A percentile compares a stretch with the other conserved stretches of the same genome.
These are phyloP conservation scores for Xanthia icteritia DNA, from an alignment of 2,888 invertebrate genomes.

Conservation along the genomic window DNA sequence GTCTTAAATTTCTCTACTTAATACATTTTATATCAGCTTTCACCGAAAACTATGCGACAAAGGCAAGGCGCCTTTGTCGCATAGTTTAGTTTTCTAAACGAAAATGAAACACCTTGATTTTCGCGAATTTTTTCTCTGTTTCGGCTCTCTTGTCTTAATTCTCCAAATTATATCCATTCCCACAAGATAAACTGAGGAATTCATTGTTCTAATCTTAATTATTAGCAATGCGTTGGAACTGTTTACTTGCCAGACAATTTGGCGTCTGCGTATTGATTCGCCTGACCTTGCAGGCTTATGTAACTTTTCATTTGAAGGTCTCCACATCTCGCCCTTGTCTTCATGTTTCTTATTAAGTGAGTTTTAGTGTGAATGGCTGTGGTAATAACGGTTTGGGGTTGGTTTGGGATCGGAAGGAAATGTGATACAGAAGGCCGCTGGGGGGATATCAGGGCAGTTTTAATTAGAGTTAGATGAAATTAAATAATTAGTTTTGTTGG, in stretches of 20 bases:
- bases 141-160: neutral
- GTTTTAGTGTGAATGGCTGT: slow-evolving; percentile 4
- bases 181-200: slow-evolving; percentile 31
- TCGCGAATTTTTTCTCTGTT: neutral
- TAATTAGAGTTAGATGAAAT: neutral
- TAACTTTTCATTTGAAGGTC: slow-evolving; percentile 75
- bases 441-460: neutral
- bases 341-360: slow-evolving; percentile 37
- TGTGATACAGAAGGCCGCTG: neutral
- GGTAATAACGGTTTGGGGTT: slow-evolving; percentile 5
- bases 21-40: neutral
- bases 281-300: slow-evolving; percentile 82
- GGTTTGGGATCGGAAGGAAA: neutral
- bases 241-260: slow-evolving; percentile 75
- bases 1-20: neutral
- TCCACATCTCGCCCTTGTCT: slow-evolving; percentile 62
- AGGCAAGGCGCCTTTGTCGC: neutral
- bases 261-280: slow-evolving; percentile 85
- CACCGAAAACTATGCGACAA: neutral
- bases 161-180: neutral
- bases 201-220: slow-evolving; percentile 51
- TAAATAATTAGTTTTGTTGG: no score
- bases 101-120: neutral
- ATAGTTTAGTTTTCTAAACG: no score
- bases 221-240: slow-evolving; percentile 53